phyloP scores from a whole-genome alignment of 2,113 vertebrate species.

The Aldabrachelys gigantea region DNA sequence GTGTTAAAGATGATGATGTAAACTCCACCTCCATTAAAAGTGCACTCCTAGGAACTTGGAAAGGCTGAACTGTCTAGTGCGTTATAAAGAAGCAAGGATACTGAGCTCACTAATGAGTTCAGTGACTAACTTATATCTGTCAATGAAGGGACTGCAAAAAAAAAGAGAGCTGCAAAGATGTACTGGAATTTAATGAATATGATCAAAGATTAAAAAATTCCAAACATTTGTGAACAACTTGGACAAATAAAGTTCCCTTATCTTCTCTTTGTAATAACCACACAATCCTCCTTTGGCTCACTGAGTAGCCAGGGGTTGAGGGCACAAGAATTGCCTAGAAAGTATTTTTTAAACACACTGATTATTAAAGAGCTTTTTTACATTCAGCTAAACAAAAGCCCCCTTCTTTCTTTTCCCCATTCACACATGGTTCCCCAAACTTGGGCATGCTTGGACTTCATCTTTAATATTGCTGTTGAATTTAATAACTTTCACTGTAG shows the following conservation, averaged over 20 bases:
- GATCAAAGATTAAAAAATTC: background rate
- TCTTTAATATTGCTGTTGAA: background rate
- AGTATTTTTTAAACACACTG: background rate
- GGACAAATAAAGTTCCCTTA: background rate
- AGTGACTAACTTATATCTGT: background rate
- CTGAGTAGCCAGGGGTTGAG: background rate
- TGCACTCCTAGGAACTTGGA: background rate
- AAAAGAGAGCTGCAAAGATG: slow-evolving; percentile 14
- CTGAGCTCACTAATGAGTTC: background rate
- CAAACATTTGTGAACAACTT: background rate
- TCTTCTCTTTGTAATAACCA: background rate
- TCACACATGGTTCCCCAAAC: background rate
- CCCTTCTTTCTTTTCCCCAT: background rate
- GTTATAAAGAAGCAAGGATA: background rate
- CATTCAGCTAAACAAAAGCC: background rate
- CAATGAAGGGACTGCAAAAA: slow-evolving; percentile 24
- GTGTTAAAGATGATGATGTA: slow-evolving; percentile 6
- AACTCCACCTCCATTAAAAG: slow-evolving; percentile 11
- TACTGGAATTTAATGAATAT: background rate
- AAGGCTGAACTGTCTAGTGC: background rate
- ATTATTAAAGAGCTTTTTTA: background rate
- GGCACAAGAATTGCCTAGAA: background rate
- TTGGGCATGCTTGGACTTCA: background rate
- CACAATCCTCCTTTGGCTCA: background rate
- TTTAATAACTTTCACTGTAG: slow-evolving; percentile 18